A percentile compares a stretch with the other conserved stretches of the same genome.
These are phyloP conservation scores for Silurus asotus DNA, from an alignment of 2,113 vertebrate species.

Conservation along the genomic window DNA sequence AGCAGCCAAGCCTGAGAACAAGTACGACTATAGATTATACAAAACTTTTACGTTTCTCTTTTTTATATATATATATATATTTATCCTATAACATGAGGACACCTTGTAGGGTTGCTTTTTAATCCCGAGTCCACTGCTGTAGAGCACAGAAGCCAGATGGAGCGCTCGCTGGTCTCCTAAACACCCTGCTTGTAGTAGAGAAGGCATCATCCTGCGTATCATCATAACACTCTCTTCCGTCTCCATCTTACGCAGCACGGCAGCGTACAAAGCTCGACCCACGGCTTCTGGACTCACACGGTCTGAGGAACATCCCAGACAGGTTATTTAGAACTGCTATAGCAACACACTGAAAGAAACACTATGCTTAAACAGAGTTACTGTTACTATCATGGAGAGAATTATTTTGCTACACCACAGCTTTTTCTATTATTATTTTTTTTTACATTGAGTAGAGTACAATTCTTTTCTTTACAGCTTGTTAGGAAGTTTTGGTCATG, in stretches of 20 bases:
- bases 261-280: slow-evolving; percentile 66
- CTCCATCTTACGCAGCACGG: slow-evolving; percentile 61
- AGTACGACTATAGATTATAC: neutral
- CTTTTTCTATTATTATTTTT: neutral
- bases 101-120: slow-evolving; percentile 67
- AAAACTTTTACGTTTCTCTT: neutral
- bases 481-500: no score
- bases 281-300: slow-evolving; percentile 55
- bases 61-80: neutral
- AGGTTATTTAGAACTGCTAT: no score
- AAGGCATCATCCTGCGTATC: slow-evolving; percentile 61
- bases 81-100: slow-evolving; percentile 12
- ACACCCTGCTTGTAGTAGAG: slow-evolving; percentile 75
- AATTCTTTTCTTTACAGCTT: no score
- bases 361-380: neutral
- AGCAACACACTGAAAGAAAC: neutral
- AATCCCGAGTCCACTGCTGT: slow-evolving; percentile 69
- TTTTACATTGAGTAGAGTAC: no score
- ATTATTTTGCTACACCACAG: neutral
- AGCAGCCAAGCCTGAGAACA: slow-evolving; percentile 68
- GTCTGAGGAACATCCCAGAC: slow-evolving; percentile 51
- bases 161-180: slow-evolving; percentile 70
- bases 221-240: slow-evolving; percentile 29
- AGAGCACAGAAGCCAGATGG: slow-evolving; percentile 68
- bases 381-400: neutral